These are phyloP conservation scores for Paedocypris micromegethes DNA, from an alignment of 2,797 vertebrate genomes.

Conservation along the genomic window DNA sequence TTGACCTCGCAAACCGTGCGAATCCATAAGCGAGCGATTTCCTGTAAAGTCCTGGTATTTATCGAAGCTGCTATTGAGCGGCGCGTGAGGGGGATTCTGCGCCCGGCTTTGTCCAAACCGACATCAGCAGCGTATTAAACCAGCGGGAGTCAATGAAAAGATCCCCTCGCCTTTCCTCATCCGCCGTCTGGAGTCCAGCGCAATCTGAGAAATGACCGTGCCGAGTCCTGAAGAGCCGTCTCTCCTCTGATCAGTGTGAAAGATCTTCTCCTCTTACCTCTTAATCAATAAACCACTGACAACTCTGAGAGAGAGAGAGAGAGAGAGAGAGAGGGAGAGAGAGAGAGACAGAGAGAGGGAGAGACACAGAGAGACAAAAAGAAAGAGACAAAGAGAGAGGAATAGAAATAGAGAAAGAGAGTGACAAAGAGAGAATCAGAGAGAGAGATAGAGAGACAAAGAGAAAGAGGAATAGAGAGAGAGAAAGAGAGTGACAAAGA, in stretches of 20 bases:
- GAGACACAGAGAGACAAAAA: too few species aligned
- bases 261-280: constrained; percentile 43
- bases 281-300: constrained; percentile 61
- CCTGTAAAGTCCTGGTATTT: too few species aligned
- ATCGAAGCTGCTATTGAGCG: too few species aligned
- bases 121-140: not conserved
- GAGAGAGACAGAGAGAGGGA: not conserved
- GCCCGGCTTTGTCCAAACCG: too few species aligned
- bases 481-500: constrained; percentile 15
- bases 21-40: too few species aligned
- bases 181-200: not conserved
- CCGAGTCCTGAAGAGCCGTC: constrained; percentile 36
- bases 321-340: constrained; percentile 23
- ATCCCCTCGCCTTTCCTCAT: not conserved
- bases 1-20: too few species aligned
- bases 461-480: not conserved
- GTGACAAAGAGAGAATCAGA: constrained; percentile 22
- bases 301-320: constrained; percentile 11
- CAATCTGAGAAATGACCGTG: constrained; percentile 34
- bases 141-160: not conserved
- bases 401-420: not conserved
- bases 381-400: too few species aligned
- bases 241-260: constrained; percentile 54
- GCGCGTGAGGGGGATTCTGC: too few species aligned
- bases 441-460: constrained; percentile 9